phyloP scores from a whole-genome alignment of 1,140 invertebrate genomes.

The Macrosteles quadrilineatus region DNA sequence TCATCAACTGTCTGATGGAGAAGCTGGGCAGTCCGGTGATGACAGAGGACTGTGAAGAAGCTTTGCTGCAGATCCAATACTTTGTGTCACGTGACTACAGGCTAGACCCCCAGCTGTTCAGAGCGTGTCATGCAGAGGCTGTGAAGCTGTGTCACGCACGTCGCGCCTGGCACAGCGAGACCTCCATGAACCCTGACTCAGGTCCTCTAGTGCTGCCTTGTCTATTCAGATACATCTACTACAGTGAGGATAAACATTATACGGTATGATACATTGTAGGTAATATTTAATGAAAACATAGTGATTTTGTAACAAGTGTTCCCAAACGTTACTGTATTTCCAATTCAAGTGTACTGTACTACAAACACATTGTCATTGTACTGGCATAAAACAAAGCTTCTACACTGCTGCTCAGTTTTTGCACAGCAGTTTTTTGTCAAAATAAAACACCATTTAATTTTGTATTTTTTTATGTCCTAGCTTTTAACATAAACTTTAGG shows the following conservation, averaged over 20 bases:
- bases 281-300: no score
- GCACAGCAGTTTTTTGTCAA: no score
- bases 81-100: slow-evolving; percentile 95
- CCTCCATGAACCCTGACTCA: slow-evolving; percentile 65
- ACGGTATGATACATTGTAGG: neutral
- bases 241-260: slow-evolving; percentile 49
- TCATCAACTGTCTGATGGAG: slow-evolving; percentile 93
- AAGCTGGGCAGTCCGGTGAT: slow-evolving; percentile 83
- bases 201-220: slow-evolving; percentile 88
- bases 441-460: no score
- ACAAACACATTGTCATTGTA: no score
- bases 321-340: no score
- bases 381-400: no score
- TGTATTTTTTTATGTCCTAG: no score
- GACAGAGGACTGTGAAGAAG: slow-evolving; percentile 86
- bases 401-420: no score
- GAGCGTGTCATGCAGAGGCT: slow-evolving; percentile 86
- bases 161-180: slow-evolving; percentile 72
- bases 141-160: slow-evolving; percentile 77
- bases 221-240: slow-evolving; percentile 84
- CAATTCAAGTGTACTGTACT: no score
- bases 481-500: no score
- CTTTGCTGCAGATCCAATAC: slow-evolving; percentile 94
- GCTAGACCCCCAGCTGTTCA: slow-evolving; percentile 87
- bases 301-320: neutral